A percentile compares a stretch with the other conserved stretches of the same genome.
Evolutionary conservation across 1,140 invertebrate species (phyloP).

Genomic region (Melanaphis sacchari): DNA sequence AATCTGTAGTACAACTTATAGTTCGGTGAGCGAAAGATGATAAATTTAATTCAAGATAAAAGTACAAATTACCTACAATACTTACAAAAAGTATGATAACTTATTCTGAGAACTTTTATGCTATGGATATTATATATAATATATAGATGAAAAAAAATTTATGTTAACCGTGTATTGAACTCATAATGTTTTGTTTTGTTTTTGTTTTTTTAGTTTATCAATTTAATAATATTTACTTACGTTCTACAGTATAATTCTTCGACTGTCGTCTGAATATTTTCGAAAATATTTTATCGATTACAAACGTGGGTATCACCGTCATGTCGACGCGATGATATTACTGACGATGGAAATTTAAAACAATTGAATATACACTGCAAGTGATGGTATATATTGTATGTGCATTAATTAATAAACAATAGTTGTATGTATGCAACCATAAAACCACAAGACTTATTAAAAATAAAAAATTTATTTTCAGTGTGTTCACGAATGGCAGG

Average conservation of each 20-base stretch:
- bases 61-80: neutral
- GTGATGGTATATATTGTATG: neutral
- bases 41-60: neutral
- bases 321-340: neutral
- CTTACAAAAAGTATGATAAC: neutral
- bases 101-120: neutral
- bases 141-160: too few relatives aligned
- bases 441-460: neutral
- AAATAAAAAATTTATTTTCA: neutral
- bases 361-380: neutral
- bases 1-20: neutral
- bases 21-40: neutral
- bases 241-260: conserved; percentile 49
- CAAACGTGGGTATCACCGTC: conserved; percentile 47
- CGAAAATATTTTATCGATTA: conserved; percentile 50
- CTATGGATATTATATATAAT: too few relatives aligned
- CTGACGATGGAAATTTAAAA: neutral
- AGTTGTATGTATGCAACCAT: neutral
- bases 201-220: neutral
- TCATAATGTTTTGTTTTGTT: neutral
- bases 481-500: neutral
- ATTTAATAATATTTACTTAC: neutral
- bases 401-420: neutral
- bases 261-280: conserved; percentile 55
- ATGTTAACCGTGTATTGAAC: neutral